Evolutionary conservation across 1,140 invertebrate genomes (phyloP).

Genomic region (Diabrotica undecimpunctata): DNA sequence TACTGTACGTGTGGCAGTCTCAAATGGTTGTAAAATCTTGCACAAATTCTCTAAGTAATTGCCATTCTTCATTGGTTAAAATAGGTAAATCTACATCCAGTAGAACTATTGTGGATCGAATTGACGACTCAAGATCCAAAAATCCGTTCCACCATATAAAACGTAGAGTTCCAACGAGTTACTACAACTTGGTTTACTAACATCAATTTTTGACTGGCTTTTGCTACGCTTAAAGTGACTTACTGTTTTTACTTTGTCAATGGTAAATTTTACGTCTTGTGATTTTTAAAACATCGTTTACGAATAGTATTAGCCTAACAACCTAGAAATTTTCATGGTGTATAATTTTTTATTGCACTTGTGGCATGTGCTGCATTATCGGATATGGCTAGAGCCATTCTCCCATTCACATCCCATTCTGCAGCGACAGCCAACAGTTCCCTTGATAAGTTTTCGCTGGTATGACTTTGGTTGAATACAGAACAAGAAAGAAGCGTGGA

Average conservation of each 20-base stretch:
- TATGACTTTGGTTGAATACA: slow-evolving; percentile 16
- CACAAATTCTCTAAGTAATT: slow-evolving; percentile 22
- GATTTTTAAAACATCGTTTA: slow-evolving; percentile 20
- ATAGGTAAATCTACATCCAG: slow-evolving; percentile 14
- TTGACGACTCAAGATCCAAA: slow-evolving; percentile 30
- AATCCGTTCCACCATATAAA: slow-evolving; percentile 42
- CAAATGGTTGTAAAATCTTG: slow-evolving; percentile 33
- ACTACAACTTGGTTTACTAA: slow-evolving; percentile 35
- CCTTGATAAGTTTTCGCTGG: slow-evolving; percentile 1
- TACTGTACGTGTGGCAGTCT: slow-evolving; percentile 32
- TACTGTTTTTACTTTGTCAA: slow-evolving; percentile 19
- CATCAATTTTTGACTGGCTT: slow-evolving; percentile 31
- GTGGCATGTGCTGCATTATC: slow-evolving; percentile 39
- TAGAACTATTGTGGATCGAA: slow-evolving; percentile 21
- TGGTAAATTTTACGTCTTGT: slow-evolving; percentile 23
- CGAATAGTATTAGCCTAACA: slow-evolving; percentile 33
- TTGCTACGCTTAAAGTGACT: slow-evolving; percentile 36
- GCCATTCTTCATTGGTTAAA: slow-evolving; percentile 23
- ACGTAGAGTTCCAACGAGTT: slow-evolving; percentile 44
- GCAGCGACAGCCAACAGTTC: too few species aligned
- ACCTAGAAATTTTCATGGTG: slow-evolving; percentile 32
- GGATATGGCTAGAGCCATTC: slow-evolving; percentile 20
- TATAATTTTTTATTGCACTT: slow-evolving; percentile 24
- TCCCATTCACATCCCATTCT: too few species aligned
- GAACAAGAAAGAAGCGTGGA: slow-evolving; percentile 23